Evolutionary conservation across 1,140 invertebrate genomes (phyloP), one percentile per base, ranked within the genome.

Genomic region (Polyergus mexicanus): DNA sequence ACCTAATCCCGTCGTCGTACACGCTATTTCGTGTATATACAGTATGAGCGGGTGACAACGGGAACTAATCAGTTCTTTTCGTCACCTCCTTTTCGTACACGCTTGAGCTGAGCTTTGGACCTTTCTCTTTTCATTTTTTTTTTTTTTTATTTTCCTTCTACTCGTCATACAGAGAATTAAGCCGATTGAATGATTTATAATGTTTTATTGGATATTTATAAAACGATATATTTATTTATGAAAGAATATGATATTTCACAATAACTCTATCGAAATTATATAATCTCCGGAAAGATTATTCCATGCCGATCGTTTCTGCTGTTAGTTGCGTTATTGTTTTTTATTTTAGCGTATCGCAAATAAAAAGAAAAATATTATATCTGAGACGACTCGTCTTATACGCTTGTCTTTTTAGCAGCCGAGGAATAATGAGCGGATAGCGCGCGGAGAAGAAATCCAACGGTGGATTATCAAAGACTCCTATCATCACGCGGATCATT

Each of bases 21-120:
- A 69, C 38, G 65, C 41, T 69, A 71, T 69, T 81, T 81, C 76
- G 51, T 81, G 44, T 62, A 69, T 51, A 60, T 47, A n/a, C n/a
- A n/a, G n/a, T n/a, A 63, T 60, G 63, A 35, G 19, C 69, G 44
- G 41, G 44, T 56, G 81, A 76, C 76, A 78, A 60, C 63, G 76
- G 77, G 77, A 81, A 85, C 75, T 78, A 69, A 81, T 81, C 84
- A 51, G 65, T 83, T 86, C 85, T 86, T 83, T 71, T 86, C 68
- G 77, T 71, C 56, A 44, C 60, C 78, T 51, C n/a, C n/a, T n/a
- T n/a, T n/a, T n/a, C 32, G 32, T 35, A 60, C 75, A 47, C 47
- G n/a, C 19, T 3, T 19, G n/a, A 8, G 11, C 28, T 25, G 32
- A 51, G 10, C 41, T 32, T 71, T 28, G 13, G 19, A 32, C 4